Evolutionary conservation across 2,888 invertebrate genomes (phyloP).

Genomic region (Chalcis sispes): DNA sequence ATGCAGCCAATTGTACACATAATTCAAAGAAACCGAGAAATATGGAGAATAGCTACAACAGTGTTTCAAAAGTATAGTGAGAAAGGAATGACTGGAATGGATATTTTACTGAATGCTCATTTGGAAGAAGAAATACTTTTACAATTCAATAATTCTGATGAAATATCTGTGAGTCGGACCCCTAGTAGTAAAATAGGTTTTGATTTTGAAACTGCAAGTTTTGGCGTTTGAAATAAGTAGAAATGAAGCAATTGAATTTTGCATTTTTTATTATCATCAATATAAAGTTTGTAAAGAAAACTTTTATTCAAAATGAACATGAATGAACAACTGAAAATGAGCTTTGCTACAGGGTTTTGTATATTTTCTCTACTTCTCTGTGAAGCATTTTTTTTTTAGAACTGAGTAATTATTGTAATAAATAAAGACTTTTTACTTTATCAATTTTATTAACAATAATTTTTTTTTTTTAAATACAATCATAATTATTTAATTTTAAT

Average conservation of each 20-base stretch:
- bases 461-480: conserved; percentile 30
- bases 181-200: conserved; percentile 45
- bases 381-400: conserved; percentile 53
- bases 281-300: conserved; percentile 49
- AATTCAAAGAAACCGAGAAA: conserved; percentile 78
- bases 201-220: conserved; percentile 52
- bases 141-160: conserved; percentile 52
- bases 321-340: conserved; percentile 49
- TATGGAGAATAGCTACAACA: conserved; percentile 79
- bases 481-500: conserved; percentile 16
- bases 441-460: conserved; percentile 17
- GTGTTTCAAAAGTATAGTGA: conserved; percentile 71
- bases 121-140: conserved; percentile 67
- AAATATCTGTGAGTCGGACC: conserved; percentile 46
- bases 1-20: conserved; percentile 76
- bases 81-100: conserved; percentile 67
- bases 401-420: conserved; percentile 56
- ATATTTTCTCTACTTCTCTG: conserved; percentile 44
- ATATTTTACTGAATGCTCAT: conserved; percentile 66
- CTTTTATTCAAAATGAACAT: conserved; percentile 48
- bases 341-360: conserved; percentile 47
- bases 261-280: conserved; percentile 52
- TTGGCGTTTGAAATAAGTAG: conserved; percentile 54
- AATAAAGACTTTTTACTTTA: conserved; percentile 49
- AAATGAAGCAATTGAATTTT: conserved; percentile 48